Base-by-base conservation (phyloP, 1,140 invertebrate species). In the Eumeta japonica region DNA sequence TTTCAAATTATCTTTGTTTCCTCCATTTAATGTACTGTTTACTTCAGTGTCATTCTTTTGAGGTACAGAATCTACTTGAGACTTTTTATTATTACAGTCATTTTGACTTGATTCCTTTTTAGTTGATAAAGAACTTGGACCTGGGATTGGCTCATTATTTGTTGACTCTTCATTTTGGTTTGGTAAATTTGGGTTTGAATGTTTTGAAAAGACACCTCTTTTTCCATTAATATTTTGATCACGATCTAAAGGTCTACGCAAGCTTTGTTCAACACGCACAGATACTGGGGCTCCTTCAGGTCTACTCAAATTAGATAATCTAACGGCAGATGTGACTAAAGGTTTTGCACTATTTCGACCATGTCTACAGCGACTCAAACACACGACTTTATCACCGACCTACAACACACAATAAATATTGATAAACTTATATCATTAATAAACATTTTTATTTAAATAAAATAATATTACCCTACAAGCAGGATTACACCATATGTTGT, bases 401-500 rank as follows among this genome's bases (percentile, higher is more conserved):
- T 78, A 37, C 33, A n/a, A n/a, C n/a, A n/a, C n/a, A n/a, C n/a
- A n/a, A n/a, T n/a, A 61, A 54, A 43, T 17, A 41, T 11, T 31
- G 12, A 9, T 24, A 24, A n/a, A n/a, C n/a, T 24, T 24, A 24
- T n/a, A n/a, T n/a, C n/a, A n/a, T n/a, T n/a, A n/a, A n/a, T n/a
- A n/a, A n/a, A n/a, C n/a, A n/a, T n/a, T 24, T 24, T 24, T 24
- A 7, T 24, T 7, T 24, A 7, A n/a, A 24, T 24, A 24, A 24
- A 24, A 7, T 12, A 30, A 30, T 5, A 7, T 7, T 36, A 51
- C 75, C 49, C 56, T 90, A 66, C 92, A 94, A 38, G 89, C 90
- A 41, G 91, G 90, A 79, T 94, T 92, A 73, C 90, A 94, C 88
- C 92, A 94, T 53, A 95, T 85, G 58, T 92, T 88, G 3, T 86